These are phyloP conservation scores for Pangasius sanitwongsei DNA, from an alignment of 2,797 vertebrate species.

Conservation along the genomic window DNA sequence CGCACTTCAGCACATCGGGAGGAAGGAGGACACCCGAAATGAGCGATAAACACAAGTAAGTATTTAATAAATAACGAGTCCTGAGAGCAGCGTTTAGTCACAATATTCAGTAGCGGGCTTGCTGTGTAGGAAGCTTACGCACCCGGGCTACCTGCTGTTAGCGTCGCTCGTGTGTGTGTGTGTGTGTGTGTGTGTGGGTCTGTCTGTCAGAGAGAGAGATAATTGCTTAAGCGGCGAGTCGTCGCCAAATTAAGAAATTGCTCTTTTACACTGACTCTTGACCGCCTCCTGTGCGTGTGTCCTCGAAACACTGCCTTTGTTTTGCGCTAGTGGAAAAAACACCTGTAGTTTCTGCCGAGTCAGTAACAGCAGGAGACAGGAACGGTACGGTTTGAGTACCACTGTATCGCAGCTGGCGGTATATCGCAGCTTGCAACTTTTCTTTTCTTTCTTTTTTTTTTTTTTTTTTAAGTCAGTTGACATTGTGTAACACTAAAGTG, in stretches of 20 bases:
- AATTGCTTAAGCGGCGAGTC: neutral
- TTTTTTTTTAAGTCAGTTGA: neutral
- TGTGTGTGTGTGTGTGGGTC: neutral
- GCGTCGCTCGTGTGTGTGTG: neutral
- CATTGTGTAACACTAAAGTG: neutral
- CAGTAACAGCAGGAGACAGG: neutral
- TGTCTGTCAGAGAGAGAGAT: neutral
- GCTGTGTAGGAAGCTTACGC: neutral
- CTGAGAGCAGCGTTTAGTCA: too few relatives aligned
- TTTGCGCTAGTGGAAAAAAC: neutral
- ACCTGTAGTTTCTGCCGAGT: neutral
- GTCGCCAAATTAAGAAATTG: neutral
- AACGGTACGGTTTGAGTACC: neutral
- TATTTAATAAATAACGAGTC: slow-evolving; percentile 34
- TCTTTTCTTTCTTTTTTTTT: neutral
- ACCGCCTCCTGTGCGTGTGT: neutral
- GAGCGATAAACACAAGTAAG: slow-evolving; percentile 80
- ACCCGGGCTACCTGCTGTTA: neutral
- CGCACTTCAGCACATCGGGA: neutral
- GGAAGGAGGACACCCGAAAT: slow-evolving; percentile 55
- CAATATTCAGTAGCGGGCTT: neutral
- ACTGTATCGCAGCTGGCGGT: neutral
- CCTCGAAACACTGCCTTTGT: neutral
- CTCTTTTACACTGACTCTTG: neutral
- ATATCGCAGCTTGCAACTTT: neutral